A percentile compares a stretch with the other conserved stretches of the same genome.
Evolutionary conservation across 2,888 invertebrate genomes (phyloP).

Genomic region (Timema cristinae): DNA sequence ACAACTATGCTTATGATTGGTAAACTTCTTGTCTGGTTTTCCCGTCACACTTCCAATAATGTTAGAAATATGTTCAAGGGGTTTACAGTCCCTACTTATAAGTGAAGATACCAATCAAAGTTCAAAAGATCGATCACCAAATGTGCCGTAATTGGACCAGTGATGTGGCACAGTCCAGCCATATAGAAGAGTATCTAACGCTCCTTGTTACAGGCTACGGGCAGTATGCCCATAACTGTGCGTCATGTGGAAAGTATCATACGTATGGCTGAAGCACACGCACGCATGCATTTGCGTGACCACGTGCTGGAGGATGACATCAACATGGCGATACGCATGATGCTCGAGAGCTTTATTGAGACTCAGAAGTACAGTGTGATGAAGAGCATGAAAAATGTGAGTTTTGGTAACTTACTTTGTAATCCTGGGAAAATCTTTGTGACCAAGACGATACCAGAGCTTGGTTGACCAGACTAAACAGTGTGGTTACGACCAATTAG

Average conservation of each 20-base stretch:
- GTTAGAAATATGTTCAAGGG: too few species aligned
- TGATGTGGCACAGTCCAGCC: too few species aligned
- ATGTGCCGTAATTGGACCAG: not conserved
- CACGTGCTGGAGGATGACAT: constrained; percentile 92
- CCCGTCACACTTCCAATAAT: too few species aligned
- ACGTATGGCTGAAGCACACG: constrained; percentile 95
- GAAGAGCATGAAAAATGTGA: constrained; percentile 88
- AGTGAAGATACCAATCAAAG: not conserved
- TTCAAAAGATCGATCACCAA: not conserved
- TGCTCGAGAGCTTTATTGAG: constrained; percentile 97
- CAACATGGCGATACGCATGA: constrained; percentile 94
- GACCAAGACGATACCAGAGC: too few species aligned
- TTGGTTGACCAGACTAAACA: too few species aligned
- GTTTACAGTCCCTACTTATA: not conserved
- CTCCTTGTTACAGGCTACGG: constrained; percentile 64
- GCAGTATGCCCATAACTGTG: constrained; percentile 96
- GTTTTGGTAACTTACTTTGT: constrained; percentile 22
- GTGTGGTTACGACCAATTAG: too few species aligned
- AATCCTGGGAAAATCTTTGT: too few species aligned
- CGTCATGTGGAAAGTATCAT: constrained; percentile 98
- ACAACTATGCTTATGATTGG: too few species aligned
- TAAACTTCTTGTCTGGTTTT: too few species aligned
- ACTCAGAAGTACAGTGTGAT: constrained; percentile 99
- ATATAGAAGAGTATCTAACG: not conserved
- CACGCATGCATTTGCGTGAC: constrained; percentile 89